Evolutionary conservation across 2,797 vertebrate genomes (phyloP).

Genomic region (Halcyon leucocephala): DNA sequence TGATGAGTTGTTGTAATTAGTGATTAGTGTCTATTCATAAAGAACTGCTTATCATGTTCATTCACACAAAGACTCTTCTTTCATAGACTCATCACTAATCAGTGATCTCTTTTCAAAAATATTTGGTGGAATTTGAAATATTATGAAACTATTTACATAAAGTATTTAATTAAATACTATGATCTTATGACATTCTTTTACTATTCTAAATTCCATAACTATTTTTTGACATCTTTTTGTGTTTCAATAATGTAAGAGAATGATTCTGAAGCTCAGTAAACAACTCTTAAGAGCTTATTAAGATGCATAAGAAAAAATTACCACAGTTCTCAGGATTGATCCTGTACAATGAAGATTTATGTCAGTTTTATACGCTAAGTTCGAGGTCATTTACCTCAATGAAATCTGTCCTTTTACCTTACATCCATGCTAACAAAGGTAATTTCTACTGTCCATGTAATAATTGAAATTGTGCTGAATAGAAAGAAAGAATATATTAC

Average conservation of each 20-base stretch:
- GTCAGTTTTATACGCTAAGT: background rate
- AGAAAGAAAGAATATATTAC: background rate
- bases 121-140: background rate
- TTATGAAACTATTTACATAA: background rate
- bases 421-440: background rate
- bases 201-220: background rate
- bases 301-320: conserved; percentile 5
- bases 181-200: background rate
- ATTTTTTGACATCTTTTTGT: background rate
- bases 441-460: background rate
- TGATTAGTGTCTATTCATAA: background rate
- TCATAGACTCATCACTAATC: too few relatives aligned
- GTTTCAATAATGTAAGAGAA: background rate
- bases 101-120: background rate
- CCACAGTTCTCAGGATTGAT: background rate
- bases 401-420: background rate
- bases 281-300: background rate
- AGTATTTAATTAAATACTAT: background rate
- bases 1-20: background rate
- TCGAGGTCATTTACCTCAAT: conserved; percentile 14
- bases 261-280: background rate
- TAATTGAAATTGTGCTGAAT: background rate
- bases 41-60: background rate
- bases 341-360: conserved; percentile 17
- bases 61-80: background rate